Conservation (phyloP, 30 jellyfish, hydroid and myxozoan species). For the Hydractinia symbiolongicarpus region DNA sequence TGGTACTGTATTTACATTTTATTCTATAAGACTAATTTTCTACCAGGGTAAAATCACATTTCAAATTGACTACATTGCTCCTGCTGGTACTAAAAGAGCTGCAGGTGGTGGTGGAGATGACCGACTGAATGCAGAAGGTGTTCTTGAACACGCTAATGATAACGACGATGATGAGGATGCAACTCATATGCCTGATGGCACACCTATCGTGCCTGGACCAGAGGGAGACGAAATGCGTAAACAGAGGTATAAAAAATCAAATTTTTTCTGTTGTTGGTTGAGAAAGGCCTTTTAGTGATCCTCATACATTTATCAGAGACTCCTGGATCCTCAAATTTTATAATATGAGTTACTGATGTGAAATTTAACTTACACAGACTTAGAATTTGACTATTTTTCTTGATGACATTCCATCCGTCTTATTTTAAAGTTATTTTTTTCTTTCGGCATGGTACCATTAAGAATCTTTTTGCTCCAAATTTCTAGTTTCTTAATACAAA, state of each 20-base stretch:
- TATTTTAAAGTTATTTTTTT: too few relatives aligned
- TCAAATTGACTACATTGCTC: constrained; percentile 78
- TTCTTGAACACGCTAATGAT: constrained; percentile 29
- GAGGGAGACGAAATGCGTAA: constrained; percentile 25
- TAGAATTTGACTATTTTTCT: too few relatives aligned
- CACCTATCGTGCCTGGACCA: constrained; percentile 33
- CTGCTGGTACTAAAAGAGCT: constrained; percentile 60
- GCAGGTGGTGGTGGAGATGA: constrained; percentile 66
- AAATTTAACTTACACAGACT: too few relatives aligned
- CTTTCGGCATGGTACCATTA: too few relatives aligned
- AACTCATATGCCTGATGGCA: constrained; percentile 19
- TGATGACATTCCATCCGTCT: too few relatives aligned
- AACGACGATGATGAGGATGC: constrained; percentile 33
- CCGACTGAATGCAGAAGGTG: constrained; percentile 44
- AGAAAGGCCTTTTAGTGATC: too few relatives aligned
- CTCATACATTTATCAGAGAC: too few relatives aligned
- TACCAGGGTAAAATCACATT: constrained; percentile 61
- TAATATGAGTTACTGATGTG: too few relatives aligned
- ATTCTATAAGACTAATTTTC: background rate
- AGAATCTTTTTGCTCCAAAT: too few relatives aligned
- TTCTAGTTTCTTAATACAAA: too few relatives aligned
- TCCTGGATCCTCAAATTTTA: too few relatives aligned
- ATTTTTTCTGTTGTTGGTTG: background rate
- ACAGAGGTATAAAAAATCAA: background rate
- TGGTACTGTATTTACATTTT: too few relatives aligned